These are phyloP conservation scores for Neolamprologus longior DNA, from an alignment of 2,113 vertebrate species.

Conservation along the genomic window DNA sequence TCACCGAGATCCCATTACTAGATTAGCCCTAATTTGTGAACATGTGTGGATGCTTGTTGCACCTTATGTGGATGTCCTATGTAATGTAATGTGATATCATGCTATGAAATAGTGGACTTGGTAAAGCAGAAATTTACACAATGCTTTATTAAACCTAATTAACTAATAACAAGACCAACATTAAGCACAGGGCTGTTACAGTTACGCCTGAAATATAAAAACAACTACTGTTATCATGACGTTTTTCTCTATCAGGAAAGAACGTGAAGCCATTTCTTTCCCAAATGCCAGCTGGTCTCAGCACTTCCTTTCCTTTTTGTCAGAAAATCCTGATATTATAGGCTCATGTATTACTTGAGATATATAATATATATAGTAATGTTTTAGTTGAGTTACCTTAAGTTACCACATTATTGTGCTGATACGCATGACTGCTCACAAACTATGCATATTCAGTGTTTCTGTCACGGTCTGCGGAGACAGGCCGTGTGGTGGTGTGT, in stretches of 20 bases:
- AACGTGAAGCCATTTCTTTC: background rate
- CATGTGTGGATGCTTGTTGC: background rate
- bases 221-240: background rate
- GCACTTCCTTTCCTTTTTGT: background rate
- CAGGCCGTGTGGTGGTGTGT: too few relatives aligned
- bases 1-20: background rate
- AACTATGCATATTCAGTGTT: background rate
- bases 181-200: too few relatives aligned
- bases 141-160: background rate
- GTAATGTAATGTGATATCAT: background rate
- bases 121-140: background rate
- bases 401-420: background rate
- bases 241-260: background rate
- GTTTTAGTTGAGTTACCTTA: background rate
- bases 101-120: background rate
- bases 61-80: background rate
- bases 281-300: rapidly evolving
- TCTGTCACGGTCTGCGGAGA: too few relatives aligned
- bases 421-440: background rate
- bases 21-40: background rate
- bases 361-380: background rate
- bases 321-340: background rate
- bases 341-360: background rate
- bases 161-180: background rate
- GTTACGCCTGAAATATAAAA: background rate